Evolutionary conservation across 2,888 invertebrate genomes (phyloP).

Genomic region (Lordiphosa fenestrarum): DNA sequence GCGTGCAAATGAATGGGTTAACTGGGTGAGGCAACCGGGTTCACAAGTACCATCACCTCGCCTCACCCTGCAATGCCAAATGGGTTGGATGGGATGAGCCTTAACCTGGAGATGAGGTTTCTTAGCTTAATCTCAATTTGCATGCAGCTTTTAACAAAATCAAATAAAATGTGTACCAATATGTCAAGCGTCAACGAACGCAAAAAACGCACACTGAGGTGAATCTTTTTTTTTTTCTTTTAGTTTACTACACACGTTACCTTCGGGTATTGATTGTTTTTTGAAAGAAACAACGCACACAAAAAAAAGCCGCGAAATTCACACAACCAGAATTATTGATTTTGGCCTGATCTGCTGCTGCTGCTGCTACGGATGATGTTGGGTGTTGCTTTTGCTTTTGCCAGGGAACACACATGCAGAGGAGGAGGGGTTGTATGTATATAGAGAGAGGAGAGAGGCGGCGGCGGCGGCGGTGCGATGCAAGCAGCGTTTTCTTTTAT

Average conservation of each 20-base stretch:
- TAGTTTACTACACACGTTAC: constrained; percentile 61
- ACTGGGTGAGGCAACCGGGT: no score
- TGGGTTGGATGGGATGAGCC: neutral
- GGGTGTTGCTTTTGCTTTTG: constrained; percentile 13
- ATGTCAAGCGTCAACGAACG: constrained; percentile 70
- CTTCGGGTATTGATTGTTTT: constrained; percentile 73
- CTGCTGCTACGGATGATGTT: constrained; percentile 2
- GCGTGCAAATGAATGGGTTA: constrained; percentile 6
- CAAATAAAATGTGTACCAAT: constrained; percentile 70
- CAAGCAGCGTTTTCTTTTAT: constrained; percentile 2
- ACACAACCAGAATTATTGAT: constrained; percentile 70
- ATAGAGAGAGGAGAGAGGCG: constrained; percentile 30
- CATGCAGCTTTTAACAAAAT: constrained; percentile 39
- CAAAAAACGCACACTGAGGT: constrained; percentile 64
- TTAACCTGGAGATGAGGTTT: constrained; percentile 3
- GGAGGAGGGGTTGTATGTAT: neutral
- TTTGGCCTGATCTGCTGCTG: constrained; percentile 53
- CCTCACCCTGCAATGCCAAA: no score
- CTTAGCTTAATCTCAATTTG: constrained; percentile 2
- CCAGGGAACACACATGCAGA: constrained; percentile 39
- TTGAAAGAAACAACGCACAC: constrained; percentile 60
- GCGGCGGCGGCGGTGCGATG: constrained; percentile 23
- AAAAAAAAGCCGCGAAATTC: constrained; percentile 69
- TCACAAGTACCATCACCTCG: no score
- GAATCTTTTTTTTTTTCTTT: constrained; percentile 40